These are phyloP conservation scores for Ataeniobius toweri DNA, from an alignment of 2,797 vertebrate genomes.

Conservation along the genomic window DNA sequence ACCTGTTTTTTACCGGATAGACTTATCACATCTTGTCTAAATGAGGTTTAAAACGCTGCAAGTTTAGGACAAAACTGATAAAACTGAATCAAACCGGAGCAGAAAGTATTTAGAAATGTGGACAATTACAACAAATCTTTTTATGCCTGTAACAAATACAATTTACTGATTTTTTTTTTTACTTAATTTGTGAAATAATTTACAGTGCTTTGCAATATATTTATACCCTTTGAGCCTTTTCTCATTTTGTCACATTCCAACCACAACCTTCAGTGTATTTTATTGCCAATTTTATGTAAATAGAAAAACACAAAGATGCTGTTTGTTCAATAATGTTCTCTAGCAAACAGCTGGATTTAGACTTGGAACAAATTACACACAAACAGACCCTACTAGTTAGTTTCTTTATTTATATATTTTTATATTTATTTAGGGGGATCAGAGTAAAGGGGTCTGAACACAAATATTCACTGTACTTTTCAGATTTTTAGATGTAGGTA, in stretches of 20 bases:
- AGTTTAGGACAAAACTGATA: background rate
- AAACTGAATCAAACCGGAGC: background rate
- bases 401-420: too few species aligned
- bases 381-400: too few species aligned
- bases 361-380: too few species aligned
- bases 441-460: background rate
- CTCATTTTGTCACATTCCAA: background rate
- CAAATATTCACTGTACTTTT: background rate
- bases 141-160: background rate
- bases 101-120: background rate
- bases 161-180: background rate
- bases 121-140: background rate
- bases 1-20: conserved; percentile 31
- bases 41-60: conserved; percentile 6
- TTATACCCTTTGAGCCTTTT: background rate
- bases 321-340: too few species aligned
- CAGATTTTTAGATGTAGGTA: background rate
- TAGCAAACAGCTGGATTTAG: too few species aligned
- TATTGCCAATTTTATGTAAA: too few species aligned
- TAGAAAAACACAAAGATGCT: too few species aligned
- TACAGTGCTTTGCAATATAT: background rate
- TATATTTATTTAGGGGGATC: too few species aligned
- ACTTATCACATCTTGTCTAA: conserved; percentile 45
- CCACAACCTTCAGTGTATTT: too few species aligned
- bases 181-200: background rate